A percentile compares a stretch with the other conserved stretches of the same genome.
These are phyloP conservation scores for Tychaedon coryphoeus DNA, from an alignment of 2,113 vertebrate species.

Conservation along the genomic window DNA sequence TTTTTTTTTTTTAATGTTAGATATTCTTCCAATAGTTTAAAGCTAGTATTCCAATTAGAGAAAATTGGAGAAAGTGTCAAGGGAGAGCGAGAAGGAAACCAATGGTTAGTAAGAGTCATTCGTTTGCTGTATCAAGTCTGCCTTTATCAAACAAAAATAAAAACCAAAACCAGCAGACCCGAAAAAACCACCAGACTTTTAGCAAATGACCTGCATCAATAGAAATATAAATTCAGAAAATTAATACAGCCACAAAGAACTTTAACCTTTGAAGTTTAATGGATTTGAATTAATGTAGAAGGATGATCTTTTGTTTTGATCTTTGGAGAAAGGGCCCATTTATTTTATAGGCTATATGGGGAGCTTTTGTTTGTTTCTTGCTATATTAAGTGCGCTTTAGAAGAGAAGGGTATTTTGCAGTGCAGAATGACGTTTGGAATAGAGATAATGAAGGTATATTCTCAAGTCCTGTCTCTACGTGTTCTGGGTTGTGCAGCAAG, in stretches of 20 bases:
- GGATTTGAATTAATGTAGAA: not conserved
- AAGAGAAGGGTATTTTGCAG: not conserved
- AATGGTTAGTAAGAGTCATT: not conserved
- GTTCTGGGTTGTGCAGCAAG: not conserved
- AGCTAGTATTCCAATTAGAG: not conserved
- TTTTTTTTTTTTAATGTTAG: not conserved
- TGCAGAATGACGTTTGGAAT: not conserved
- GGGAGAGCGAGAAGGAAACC: not conserved
- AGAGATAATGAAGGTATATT: accelerated
- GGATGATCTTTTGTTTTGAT: not conserved
- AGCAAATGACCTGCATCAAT: not conserved
- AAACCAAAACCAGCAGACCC: not conserved
- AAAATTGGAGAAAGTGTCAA: not conserved
- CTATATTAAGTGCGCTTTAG: not conserved
- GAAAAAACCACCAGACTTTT: not conserved
- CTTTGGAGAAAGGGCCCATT: not conserved
- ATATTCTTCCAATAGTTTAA: not conserved
- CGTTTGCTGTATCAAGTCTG: not conserved
- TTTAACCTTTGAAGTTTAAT: not conserved
- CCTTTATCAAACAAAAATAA: not conserved
- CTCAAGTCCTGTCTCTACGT: not conserved
- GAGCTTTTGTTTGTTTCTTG: not conserved
- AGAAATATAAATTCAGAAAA: not conserved
- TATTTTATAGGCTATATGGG: not conserved
- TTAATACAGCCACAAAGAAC: not conserved